These are phyloP conservation scores for Stomatorhinus walkeri DNA, from an alignment of 2,797 vertebrate species.

Conservation along the genomic window DNA sequence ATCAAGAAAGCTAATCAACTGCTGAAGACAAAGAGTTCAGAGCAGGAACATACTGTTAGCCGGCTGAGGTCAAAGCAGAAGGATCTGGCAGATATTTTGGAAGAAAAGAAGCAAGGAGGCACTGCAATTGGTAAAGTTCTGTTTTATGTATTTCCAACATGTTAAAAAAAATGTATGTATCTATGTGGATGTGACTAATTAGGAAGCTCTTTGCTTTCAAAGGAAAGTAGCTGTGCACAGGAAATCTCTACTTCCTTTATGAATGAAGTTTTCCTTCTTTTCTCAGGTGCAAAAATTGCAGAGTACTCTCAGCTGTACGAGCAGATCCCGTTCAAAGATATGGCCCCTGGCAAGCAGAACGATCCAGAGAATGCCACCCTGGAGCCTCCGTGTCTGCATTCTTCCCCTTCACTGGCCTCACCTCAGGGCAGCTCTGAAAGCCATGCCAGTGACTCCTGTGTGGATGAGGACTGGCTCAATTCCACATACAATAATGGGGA, in stretches of 20 bases:
- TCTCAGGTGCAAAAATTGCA: slow-evolving; percentile 87
- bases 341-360: slow-evolving; percentile 51
- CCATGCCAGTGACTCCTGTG: slow-evolving; percentile 27
- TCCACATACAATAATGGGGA: slow-evolving; percentile 85
- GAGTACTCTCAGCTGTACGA: slow-evolving; percentile 97
- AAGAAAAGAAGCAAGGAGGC: slow-evolving; percentile 95
- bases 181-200: neutral
- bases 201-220: neutral
- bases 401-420: slow-evolving; percentile 52
- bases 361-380: slow-evolving; percentile 34
- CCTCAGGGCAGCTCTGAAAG: slow-evolving; percentile 42
- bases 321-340: slow-evolving; percentile 82
- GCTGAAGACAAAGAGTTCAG: slow-evolving; percentile 83
- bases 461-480: slow-evolving; percentile 79
- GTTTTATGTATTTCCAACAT: neutral
- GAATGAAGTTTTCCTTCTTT: slow-evolving; percentile 26
- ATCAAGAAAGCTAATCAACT: slow-evolving; percentile 96
- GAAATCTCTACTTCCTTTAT: neutral
- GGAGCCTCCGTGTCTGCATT: slow-evolving; percentile 48
- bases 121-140: slow-evolving; percentile 80
- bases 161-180: neutral
- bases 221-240: neutral
- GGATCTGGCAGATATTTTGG: slow-evolving; percentile 87
- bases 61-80: slow-evolving; percentile 69
- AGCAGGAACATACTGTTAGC: slow-evolving; percentile 67